Evolutionary conservation across 2,888 invertebrate genomes (phyloP).

Genomic region (Campoplex capitator): DNA sequence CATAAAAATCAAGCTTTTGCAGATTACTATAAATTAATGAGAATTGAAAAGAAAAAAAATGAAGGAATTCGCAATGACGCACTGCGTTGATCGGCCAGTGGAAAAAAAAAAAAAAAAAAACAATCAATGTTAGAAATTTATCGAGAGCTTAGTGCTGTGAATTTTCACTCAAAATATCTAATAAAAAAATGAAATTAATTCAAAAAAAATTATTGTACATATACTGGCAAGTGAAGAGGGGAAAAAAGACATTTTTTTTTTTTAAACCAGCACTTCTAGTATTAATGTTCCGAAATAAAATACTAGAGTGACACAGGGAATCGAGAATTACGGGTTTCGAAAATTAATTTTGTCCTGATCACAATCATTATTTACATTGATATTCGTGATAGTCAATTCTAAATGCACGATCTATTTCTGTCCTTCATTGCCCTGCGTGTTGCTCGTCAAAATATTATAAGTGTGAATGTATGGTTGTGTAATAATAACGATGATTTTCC

Average conservation of each 20-base stretch:
- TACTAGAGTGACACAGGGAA: conserved; percentile 38
- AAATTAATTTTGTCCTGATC: conserved; percentile 45
- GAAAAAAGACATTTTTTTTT: neutral
- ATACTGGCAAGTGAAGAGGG: neutral
- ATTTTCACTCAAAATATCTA: neutral
- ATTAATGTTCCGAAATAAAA: conserved; percentile 1
- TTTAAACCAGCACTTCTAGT: neutral
- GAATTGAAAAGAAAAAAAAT: neutral
- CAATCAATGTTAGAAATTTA: conserved; percentile 51
- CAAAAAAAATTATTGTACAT: conserved; percentile 14
- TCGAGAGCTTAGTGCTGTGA: conserved; percentile 26
- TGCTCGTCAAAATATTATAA: conserved; percentile 27
- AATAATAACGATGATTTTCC: conserved; percentile 14
- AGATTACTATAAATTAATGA: neutral
- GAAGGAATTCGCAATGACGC: neutral
- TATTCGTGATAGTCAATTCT: conserved; percentile 34
- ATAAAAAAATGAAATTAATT: conserved; percentile 15
- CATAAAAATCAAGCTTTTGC: neutral
- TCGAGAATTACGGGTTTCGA: conserved; percentile 41
- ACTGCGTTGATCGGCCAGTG: neutral
- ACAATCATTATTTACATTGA: conserved; percentile 45
- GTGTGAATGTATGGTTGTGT: conserved; percentile 42
- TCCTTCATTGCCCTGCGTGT: conserved; percentile 60
- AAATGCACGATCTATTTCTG: conserved; percentile 62
- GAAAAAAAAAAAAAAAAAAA: conserved; percentile 21